Evolutionary conservation across 2,888 invertebrate genomes (phyloP), one percentile per base, ranked within the genome.

Genomic region (Uloborus plumipes): DNA sequence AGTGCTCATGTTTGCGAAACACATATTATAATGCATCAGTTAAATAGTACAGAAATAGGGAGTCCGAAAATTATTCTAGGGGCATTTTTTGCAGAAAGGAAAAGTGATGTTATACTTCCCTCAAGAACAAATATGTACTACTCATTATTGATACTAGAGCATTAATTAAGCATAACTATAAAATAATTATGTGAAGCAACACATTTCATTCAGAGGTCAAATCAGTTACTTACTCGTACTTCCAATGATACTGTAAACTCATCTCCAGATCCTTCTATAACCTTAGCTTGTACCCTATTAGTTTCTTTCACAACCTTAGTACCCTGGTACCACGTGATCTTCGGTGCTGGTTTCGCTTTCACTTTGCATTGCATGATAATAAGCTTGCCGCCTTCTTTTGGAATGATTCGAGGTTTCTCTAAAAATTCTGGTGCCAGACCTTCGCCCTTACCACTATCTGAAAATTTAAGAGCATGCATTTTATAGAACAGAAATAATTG

Each of bases 321-420:
- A 87, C 96, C 98, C 88, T 96, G 93, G 91, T 94, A 96, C 99
- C 99, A 99, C 86, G 94, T 95, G 85, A 98, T 95, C 87, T 93
- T 93, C 65, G 99, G 98, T 90, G 94, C 96, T 86, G 98, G 97
- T 90, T 95, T 95, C 64, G 98, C 97, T 90, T 89, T 89, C 74
- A 95, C 95, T 88, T 93, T 93, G 91, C 98, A 98, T 90, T 97
- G 95, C 95, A 99, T 97, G 85, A 96, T 94, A 88, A 99, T 97
- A 87, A 98, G 93, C 87, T 97, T 97, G 87, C 98, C 98, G 88
- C 94, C 95, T 90, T 97, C 97, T 91, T 98, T 97, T 89, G 99
- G 99, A 91, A 98, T 97, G 91, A 99, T 99, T 91, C 95, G 94
- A 86, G 99, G 99, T 92, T 99, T 99, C 91, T 98, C 98, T 89